Evolutionary conservation across 2,113 vertebrate genomes (phyloP).

Genomic region (Tinamus guttatus): DNA sequence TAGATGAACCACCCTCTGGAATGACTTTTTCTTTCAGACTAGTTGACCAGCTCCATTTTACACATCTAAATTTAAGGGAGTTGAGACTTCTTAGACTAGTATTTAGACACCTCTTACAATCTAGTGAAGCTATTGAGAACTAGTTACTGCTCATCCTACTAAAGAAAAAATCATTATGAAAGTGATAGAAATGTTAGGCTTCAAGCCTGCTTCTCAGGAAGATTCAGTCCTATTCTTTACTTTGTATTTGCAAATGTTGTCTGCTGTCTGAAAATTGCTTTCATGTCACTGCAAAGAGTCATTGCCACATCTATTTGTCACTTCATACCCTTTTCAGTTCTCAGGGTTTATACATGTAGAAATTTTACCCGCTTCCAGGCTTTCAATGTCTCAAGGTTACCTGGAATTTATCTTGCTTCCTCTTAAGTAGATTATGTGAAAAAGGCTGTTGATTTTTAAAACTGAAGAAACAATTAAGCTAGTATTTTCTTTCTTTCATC

Average conservation of each 20-base stretch:
- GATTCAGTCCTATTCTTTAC: not conserved
- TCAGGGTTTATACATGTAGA: not conserved
- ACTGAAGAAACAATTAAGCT: not conserved
- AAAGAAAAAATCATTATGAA: not conserved
- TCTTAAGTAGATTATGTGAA: not conserved
- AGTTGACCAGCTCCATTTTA: not conserved
- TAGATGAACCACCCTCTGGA: not conserved
- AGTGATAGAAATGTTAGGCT: not conserved
- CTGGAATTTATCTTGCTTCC: constrained; percentile 17
- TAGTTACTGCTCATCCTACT: not conserved
- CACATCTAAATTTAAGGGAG: not conserved
- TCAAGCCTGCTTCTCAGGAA: not conserved
- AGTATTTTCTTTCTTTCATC: constrained; percentile 55
- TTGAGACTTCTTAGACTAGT: not conserved
- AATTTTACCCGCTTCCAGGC: constrained; percentile 7
- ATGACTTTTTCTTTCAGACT: not conserved
- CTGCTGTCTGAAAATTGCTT: constrained; percentile 2
- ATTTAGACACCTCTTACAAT: not conserved
- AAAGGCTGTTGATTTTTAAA: constrained; percentile 27
- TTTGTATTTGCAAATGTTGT: not conserved
- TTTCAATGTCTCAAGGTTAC: not conserved
- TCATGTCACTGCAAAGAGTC: not conserved
- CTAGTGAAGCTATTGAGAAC: not conserved
- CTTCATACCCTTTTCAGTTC: not conserved
- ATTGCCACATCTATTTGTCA: not conserved